Evolutionary conservation across 2,888 invertebrate species (phyloP), one percentile per base, ranked within the genome.

Genomic region (Neria commutata): DNA sequence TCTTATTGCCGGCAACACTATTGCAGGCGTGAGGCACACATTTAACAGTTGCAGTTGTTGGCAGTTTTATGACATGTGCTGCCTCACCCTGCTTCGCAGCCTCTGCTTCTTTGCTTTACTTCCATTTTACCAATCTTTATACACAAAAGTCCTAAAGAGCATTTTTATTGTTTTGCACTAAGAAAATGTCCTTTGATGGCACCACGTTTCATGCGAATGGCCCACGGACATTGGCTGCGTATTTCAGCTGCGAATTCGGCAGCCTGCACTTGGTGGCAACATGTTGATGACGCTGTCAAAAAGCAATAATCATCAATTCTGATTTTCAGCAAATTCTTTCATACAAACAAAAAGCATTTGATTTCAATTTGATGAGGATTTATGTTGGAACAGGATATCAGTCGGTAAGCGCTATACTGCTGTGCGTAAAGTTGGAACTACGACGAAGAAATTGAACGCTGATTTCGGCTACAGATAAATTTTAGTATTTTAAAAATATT

Each of bases 281-380:
- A n/a, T 37, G n/a, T n/a, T 14, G 37, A 4, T 4, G 8, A 14
- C 14, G 37, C 42, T 77, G 78, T 78, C 79, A 77, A 77, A 78
- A 77, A 73, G 79, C 79, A 80, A 79, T 79, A 79, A 79, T 79
- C 79, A 79, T 79, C 80, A 79, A 79, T 79, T 78, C 75, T 80
- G 79, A 79, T 79, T 79, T 75, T 71, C 68, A 62, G 66, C 65
- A 68, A 65, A 63, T 48, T n/a, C 19, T 45, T 54, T 54, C 29
- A 33, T 50, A 29, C 29, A 2, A n/a, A 3, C 11, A 8, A 33
- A 11, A 14, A 29, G 8, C 17, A 70, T 72, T 72, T 74, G 70
- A 77, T 76, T 70, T 73, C 70, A 71, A 74, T 72, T 76, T 77
- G 71, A 77, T 77, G 75, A 75, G 71, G 75, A 77, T 77, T 77